These are phyloP conservation scores for Danio tinwini DNA, from an alignment of 2,797 vertebrate species.

Conservation along the genomic window DNA sequence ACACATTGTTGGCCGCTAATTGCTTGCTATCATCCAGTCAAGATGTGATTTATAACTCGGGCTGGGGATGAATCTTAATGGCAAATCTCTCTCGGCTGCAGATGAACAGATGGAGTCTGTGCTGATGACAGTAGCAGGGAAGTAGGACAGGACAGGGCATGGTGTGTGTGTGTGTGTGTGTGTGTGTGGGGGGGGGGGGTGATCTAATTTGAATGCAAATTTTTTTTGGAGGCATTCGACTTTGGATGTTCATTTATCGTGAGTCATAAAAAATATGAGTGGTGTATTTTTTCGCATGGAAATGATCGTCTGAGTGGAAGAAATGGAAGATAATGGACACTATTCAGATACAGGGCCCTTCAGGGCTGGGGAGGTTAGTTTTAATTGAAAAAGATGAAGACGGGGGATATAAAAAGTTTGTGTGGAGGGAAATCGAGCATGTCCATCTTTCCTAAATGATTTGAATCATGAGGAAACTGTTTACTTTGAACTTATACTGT, in stretches of 20 bases:
- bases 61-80: constrained; percentile 41
- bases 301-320: constrained; percentile 31
- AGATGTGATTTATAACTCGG: constrained; percentile 50
- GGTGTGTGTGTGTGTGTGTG: constrained; percentile 6
- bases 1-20: constrained; percentile 31
- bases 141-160: constrained; percentile 17
- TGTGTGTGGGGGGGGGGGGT: too few species aligned
- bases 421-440: constrained; percentile 9
- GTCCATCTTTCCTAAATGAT: neutral
- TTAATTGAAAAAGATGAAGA: constrained; percentile 33
- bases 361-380: neutral
- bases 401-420: constrained; percentile 24
- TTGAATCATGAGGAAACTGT: constrained; percentile 1
- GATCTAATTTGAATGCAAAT: constrained; percentile 62
- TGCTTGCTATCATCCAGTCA: constrained; percentile 36
- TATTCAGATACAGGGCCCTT: constrained; percentile 34
- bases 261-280: constrained; percentile 44
- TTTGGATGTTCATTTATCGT: constrained; percentile 47
- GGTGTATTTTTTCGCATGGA: constrained; percentile 12
- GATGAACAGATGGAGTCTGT: constrained; percentile 39
- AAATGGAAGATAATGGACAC: constrained; percentile 52
- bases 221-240: constrained; percentile 44
- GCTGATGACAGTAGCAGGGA: constrained; percentile 1
- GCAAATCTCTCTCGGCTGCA: constrained; percentile 48
- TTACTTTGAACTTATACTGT: neutral